phyloP scores from a whole-genome alignment of 2,113 vertebrate genomes.

The Pyrgilauda ruficollis region DNA sequence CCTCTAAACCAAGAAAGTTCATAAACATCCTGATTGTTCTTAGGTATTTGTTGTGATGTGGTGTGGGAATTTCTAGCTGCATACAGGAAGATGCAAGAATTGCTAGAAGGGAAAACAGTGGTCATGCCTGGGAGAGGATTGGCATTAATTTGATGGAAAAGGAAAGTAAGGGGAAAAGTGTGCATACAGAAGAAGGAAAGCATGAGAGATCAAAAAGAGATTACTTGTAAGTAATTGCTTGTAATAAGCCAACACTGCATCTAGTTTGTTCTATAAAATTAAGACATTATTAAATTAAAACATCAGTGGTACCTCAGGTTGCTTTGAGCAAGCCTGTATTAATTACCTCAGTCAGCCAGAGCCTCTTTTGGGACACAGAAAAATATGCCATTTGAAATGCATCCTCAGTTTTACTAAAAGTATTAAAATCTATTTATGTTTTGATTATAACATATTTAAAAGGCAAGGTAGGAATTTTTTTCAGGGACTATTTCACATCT shows the following conservation, averaged over 20 bases:
- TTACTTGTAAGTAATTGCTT: neutral
- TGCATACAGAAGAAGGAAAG: neutral
- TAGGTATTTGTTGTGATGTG: neutral
- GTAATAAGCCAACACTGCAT: neutral
- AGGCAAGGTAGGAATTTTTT: neutral
- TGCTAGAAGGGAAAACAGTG: neutral
- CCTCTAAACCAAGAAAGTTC: neutral
- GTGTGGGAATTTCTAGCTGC: neutral
- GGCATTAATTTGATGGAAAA: neutral
- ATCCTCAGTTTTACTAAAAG: neutral
- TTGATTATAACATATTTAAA: neutral
- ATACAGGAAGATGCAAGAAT: neutral
- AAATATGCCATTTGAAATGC: neutral
- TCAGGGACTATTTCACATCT: neutral
- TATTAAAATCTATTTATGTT: neutral
- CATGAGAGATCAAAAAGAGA: neutral
- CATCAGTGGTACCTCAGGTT: neutral
- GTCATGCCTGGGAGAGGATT: neutral
- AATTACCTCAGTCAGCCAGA: neutral
- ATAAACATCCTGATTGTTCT: neutral
- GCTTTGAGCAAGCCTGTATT: neutral
- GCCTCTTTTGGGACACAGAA: neutral
- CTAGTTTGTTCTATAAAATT: neutral
- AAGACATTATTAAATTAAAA: neutral
- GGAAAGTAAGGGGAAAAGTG: neutral